Percentiles rank a stretch among this genome's conserved stretches.
phyloP scores from a whole-genome alignment of 2,797 vertebrate species.

The Anomalospiza imberbis region DNA sequence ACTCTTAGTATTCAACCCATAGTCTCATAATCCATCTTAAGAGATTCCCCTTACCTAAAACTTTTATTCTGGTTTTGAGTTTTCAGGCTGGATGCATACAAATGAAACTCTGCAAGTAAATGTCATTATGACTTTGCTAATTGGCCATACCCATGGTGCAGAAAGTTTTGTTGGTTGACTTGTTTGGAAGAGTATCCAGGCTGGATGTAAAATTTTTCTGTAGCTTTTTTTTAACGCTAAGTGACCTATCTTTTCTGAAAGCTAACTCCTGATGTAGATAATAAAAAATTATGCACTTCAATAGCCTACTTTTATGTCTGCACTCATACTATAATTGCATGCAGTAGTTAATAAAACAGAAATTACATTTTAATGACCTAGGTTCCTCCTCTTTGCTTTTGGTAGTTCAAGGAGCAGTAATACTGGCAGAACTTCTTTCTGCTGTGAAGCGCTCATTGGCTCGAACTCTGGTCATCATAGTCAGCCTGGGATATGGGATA shows the following conservation, averaged over 20 bases:
- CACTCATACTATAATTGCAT: neutral
- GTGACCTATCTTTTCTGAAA: neutral
- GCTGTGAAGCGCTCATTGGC: slow-evolving; percentile 92
- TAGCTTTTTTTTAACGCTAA: neutral
- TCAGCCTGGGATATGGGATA: slow-evolving; percentile 94
- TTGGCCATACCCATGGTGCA: neutral
- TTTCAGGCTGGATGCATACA: neutral
- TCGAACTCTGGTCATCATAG: slow-evolving; percentile 92
- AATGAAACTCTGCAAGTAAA: neutral
- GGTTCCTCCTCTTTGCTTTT: neutral
- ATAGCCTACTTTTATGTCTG: neutral
- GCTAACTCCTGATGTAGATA: neutral
- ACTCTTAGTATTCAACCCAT: neutral
- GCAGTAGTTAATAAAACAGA: neutral
- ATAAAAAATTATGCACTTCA: neutral
- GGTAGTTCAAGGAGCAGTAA: slow-evolving; percentile 87
- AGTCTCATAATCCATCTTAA: neutral
- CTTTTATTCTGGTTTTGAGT: neutral
- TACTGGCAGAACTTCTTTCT: slow-evolving; percentile 92
- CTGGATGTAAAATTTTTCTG: neutral
- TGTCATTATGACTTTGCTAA: neutral
- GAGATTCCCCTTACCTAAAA: accelerated
- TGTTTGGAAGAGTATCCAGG: neutral
- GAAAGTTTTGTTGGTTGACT: neutral
- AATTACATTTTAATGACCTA: neutral